Evolutionary conservation across 2,113 vertebrate species (phyloP), one percentile per base, ranked within the genome.

Genomic region (Pteropus alecto): DNA sequence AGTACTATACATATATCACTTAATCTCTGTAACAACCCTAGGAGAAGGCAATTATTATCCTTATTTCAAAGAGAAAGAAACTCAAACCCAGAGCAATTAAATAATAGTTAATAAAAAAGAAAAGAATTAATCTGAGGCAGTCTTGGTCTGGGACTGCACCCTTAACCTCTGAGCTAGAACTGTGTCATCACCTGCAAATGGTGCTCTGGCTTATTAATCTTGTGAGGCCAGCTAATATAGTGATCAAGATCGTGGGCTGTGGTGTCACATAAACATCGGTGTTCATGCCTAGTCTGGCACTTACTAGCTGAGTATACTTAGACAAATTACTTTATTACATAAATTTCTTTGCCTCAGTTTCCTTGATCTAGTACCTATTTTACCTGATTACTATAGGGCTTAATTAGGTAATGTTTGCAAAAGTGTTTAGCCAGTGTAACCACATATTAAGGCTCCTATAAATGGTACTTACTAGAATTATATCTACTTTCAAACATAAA

Each of bases 51-150:
- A 67, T 9, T 33, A 70, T 46, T 58, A 60, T 14, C 38, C n/a
- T 89, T 54, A 65, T 73, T 90, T 83, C 48, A 48, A 92, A 90
- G 60, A 81, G 28, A 19, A 71, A 78, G 46, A 93, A 96, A 65
- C 38, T 58, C 46, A 90, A 16, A 74, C 33, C 58, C 16, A n/a
- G 21, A 90, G 7, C 21, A 70, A 83, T 14, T 58, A 38, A 90
- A 67, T 86, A 89, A 93, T 2, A 93, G 24, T 15, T 46, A 61
- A 33, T 48, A 78, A 93, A 28, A 84, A 51, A 92, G 58, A 51
- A 67, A 90, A 84, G 15, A 95, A 68, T 5, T 22, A 33, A 82
- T 35, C 11, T 3, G 1, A 89, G 43, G 24, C 2, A 9, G 28
- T n/a, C 28, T 35, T 65, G 43, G 10, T 46, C 61, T 93, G 22